A percentile compares a stretch with the other conserved stretches of the same genome.
Conservation (phyloP, 2,888 invertebrate species). For the Patella depressa region DNA sequence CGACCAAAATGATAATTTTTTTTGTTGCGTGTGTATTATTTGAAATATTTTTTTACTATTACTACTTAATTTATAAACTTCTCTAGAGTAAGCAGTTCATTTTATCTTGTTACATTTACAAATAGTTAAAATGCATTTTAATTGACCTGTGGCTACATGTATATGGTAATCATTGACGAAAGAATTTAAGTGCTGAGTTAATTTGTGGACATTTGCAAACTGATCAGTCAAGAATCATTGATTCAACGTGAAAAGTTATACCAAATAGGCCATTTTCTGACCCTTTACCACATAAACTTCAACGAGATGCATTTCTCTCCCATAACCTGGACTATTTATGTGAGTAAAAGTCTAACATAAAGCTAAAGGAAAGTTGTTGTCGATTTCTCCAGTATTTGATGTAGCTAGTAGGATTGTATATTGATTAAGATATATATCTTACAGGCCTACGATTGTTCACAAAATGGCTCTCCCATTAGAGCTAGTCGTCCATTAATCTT, state of each 20-base stretch:
- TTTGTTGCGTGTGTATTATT: too few relatives aligned
- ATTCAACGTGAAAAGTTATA: neutral
- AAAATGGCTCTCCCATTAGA: slow-evolving; percentile 10
- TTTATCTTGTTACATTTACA: too few relatives aligned
- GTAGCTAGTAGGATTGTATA: neutral
- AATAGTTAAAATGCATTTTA: too few relatives aligned
- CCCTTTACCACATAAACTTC: slow-evolving; percentile 4
- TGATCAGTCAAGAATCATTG: neutral
- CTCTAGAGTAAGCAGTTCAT: too few relatives aligned
- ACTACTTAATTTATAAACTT: too few relatives aligned
- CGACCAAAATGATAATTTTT: too few relatives aligned
- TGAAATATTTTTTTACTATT: too few relatives aligned
- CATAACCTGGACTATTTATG: neutral
- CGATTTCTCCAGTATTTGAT: neutral
- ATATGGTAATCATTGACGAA: too few relatives aligned
- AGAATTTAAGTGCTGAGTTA: too few relatives aligned
- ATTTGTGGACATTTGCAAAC: too few relatives aligned
- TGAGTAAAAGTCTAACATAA: neutral
- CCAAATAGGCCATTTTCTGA: neutral
- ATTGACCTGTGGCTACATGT: too few relatives aligned
- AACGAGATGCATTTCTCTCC: slow-evolving; percentile 4
- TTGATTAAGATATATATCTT: slow-evolving; percentile 13
- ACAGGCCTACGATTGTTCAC: neutral
- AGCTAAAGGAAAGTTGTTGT: neutral
- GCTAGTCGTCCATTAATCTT: neutral